Evolutionary conservation across 2,797 vertebrate genomes (phyloP).

Genomic region (Trichosurus vulpecula): DNA sequence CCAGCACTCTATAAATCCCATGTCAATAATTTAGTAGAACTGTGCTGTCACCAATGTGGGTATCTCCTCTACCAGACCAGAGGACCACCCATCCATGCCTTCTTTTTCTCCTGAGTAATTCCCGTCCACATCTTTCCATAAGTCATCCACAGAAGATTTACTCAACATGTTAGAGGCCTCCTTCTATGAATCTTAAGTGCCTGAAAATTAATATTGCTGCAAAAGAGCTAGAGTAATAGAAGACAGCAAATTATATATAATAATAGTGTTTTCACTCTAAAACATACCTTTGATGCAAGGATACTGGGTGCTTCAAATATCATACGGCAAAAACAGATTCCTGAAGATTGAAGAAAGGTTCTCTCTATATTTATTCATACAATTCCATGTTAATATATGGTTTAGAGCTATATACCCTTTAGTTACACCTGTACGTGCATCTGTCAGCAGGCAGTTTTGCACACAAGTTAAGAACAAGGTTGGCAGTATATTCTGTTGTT

Average conservation of each 20-base stretch:
- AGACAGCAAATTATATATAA: slow-evolving; percentile 76
- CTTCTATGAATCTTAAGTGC: neutral
- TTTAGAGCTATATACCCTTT: slow-evolving; percentile 55
- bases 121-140: neutral
- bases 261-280: slow-evolving; percentile 70
- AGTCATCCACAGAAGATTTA: neutral
- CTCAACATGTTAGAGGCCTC: neutral
- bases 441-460: slow-evolving; percentile 65
- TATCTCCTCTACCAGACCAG: neutral
- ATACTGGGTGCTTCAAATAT: slow-evolving; percentile 38
- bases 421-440: slow-evolving; percentile 51
- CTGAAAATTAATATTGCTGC: slow-evolving; percentile 57
- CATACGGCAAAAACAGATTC: slow-evolving; percentile 48
- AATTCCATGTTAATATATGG: slow-evolving; percentile 67
- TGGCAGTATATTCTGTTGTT: slow-evolving; percentile 39
- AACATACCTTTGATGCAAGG: slow-evolving; percentile 67
- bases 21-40: neutral
- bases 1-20: neutral
- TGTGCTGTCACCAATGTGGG: neutral
- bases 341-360: slow-evolving; percentile 46
- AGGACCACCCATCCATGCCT: neutral
- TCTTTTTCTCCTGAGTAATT: neutral
- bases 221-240: slow-evolving; percentile 50
- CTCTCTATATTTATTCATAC: slow-evolving; percentile 47
- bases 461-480: neutral